phyloP scores from a whole-genome alignment of 2,888 invertebrate species.

The Dasysyrphus tricinctus region DNA sequence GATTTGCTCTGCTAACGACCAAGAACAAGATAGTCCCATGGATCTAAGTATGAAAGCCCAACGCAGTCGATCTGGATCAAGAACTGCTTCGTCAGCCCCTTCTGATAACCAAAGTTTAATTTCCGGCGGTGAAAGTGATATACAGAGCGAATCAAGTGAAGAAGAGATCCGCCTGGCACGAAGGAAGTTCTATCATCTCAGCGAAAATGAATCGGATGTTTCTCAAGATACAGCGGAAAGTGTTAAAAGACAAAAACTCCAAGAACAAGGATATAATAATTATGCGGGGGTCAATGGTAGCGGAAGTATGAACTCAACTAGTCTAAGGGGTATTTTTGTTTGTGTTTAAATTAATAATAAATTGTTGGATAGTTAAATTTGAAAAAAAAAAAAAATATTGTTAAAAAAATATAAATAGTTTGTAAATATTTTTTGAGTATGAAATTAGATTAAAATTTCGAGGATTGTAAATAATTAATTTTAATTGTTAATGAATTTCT shows the following conservation, averaged over 20 bases:
- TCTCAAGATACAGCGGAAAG: slow-evolving; percentile 70
- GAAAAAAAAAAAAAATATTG: background rate
- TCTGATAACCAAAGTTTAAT: slow-evolving; percentile 79
- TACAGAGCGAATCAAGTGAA: slow-evolving; percentile 77
- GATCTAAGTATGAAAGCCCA: slow-evolving; percentile 90
- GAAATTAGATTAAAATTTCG: background rate
- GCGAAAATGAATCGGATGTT: slow-evolving; percentile 75
- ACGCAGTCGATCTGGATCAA: slow-evolving; percentile 82
- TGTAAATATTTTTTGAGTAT: slow-evolving; percentile 35
- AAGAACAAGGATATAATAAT: slow-evolving; percentile 72
- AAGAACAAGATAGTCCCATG: slow-evolving; percentile 90
- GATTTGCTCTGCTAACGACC: slow-evolving; percentile 79
- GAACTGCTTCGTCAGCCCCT: slow-evolving; percentile 56
- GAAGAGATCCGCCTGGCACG: slow-evolving; percentile 77
- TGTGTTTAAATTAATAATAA: slow-evolving; percentile 77
- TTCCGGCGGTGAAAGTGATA: slow-evolving; percentile 78
- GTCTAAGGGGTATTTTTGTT: slow-evolving; percentile 80
- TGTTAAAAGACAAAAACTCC: slow-evolving; percentile 80
- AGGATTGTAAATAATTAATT: slow-evolving; percentile 28
- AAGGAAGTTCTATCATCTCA: slow-evolving; percentile 80
- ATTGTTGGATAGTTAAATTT: background rate
- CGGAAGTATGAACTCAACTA: slow-evolving; percentile 79
- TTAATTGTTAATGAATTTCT: slow-evolving; percentile 13
- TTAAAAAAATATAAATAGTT: background rate
- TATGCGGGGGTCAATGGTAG: slow-evolving; percentile 51